These are phyloP conservation scores for Condylostylus longicornis DNA, from an alignment of 1,140 invertebrate genomes.

Conservation along the genomic window DNA sequence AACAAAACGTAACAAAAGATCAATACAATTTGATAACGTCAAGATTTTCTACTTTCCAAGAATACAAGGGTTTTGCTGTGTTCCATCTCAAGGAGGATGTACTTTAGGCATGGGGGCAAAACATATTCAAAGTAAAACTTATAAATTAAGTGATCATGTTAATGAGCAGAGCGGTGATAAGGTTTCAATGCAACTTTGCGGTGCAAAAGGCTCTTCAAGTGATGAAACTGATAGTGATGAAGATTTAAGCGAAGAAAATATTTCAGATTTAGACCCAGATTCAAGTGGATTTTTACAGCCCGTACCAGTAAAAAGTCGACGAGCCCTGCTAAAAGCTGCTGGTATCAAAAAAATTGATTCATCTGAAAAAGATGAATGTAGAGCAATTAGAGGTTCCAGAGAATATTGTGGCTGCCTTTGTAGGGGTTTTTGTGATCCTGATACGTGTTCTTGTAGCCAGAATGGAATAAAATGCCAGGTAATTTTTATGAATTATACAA, in stretches of 20 bases:
- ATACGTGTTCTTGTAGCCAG: conserved; percentile 83
- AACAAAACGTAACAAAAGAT: conserved; percentile 50
- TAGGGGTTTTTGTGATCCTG: conserved; percentile 87
- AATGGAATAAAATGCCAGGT: conserved; percentile 92
- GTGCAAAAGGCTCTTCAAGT: conserved; percentile 36
- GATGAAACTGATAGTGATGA: conserved; percentile 68
- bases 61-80: conserved; percentile 93
- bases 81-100: conserved; percentile 90
- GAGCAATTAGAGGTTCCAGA: conserved; percentile 77
- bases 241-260: conserved; percentile 66
- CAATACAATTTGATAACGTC: conserved; percentile 79
- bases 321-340: conserved; percentile 70
- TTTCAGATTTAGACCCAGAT: conserved; percentile 73
- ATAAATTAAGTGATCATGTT: conserved; percentile 63
- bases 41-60: conserved; percentile 92
- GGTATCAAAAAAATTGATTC: conserved; percentile 89
- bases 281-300: conserved; percentile 89
- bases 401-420: conserved; percentile 93
- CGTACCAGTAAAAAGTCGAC: conserved; percentile 77
- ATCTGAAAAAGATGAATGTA: conserved; percentile 85
- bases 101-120: conserved; percentile 88
- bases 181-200: conserved; percentile 60
- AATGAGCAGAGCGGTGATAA: conserved; percentile 74
- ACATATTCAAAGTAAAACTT: conserved; percentile 51
- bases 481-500: conserved; percentile 6